Evolutionary conservation across 1,140 invertebrate species (phyloP), one percentile per base, ranked within the genome.

Genomic region (Phortica variegata): DNA sequence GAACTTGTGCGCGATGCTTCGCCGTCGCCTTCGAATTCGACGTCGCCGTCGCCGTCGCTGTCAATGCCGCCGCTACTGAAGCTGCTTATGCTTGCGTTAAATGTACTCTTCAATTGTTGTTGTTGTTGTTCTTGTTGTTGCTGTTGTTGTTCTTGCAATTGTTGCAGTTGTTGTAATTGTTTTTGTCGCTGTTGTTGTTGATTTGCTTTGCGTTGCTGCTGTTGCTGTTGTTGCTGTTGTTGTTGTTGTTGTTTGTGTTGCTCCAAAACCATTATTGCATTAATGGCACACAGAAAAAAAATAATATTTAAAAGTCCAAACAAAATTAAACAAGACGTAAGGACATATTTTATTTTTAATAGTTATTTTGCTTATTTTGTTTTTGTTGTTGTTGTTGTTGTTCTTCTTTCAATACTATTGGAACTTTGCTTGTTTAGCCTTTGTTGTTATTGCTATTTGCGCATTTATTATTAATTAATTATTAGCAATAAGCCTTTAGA

Each of bases 361-460:
- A n/a, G 33, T 34, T 5, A n/a, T 15, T 34, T 10, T 34, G 33
- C 10, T 15, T 34, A 15, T 4, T 15, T 44, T 40, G 51, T 40
- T 47, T 21, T 44, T 41, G 42, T 15, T 33, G 44, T 31, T 7
- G 29, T 31, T 31, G 29, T 36, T 49, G 44, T 33, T 54, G 44
- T 59, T 48, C 59, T 65, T 68, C 61, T 53, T 73, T 69, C 50
- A 73, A 58, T 56, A 73, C 69, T 69, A 73, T 73, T 72, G 52
- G 66, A 60, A 54, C 45, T 54, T 37, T 47, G 47, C 43, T 56
- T 29, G 32, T 8, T 7, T 7, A 31, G 7, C 39, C 32, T 29
- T 1, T 5, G 13, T 31, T 52, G 20, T 39, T 29, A 29, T 44
- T 26, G 26, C 39, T 54, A 40, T 41, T 50, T 39, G 54, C 46